phyloP scores from a whole-genome alignment of 2,888 invertebrate species.

The Dasypolia templi region DNA sequence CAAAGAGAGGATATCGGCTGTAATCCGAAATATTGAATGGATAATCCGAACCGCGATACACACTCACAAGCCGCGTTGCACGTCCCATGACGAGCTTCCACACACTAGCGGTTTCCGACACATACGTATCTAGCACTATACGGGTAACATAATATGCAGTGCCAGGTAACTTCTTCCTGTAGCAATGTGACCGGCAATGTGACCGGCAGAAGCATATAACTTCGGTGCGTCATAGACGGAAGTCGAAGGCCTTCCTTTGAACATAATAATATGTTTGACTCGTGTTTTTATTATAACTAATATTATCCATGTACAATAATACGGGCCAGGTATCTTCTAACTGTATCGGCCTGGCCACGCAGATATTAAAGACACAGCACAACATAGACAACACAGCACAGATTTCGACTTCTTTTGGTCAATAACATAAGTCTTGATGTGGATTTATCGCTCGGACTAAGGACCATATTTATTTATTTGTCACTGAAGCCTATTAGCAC shows the following conservation, averaged over 20 bases:
- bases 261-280: not conserved
- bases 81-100: not conserved
- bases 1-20: slow-evolving; percentile 20
- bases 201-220: not conserved
- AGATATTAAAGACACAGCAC: not conserved
- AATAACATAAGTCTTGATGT: not conserved
- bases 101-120: not conserved
- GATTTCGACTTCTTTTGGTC: not conserved
- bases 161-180: not conserved
- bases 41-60: slow-evolving; percentile 25
- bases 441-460: not conserved
- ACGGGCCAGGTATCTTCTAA: not conserved
- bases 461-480: not conserved
- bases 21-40: slow-evolving; percentile 46
- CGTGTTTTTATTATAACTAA: not conserved
- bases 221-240: not conserved
- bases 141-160: not conserved
- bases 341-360: not conserved
- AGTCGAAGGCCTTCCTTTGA: not conserved
- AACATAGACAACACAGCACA: no score
- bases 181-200: no score
- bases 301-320: not conserved
- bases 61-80: not conserved
- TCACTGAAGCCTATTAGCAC: not conserved
- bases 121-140: not conserved